A percentile compares a stretch with the other conserved stretches of the same genome.
Conservation (phyloP, 2,113 vertebrate genomes). For the Galbula dea region DNA sequence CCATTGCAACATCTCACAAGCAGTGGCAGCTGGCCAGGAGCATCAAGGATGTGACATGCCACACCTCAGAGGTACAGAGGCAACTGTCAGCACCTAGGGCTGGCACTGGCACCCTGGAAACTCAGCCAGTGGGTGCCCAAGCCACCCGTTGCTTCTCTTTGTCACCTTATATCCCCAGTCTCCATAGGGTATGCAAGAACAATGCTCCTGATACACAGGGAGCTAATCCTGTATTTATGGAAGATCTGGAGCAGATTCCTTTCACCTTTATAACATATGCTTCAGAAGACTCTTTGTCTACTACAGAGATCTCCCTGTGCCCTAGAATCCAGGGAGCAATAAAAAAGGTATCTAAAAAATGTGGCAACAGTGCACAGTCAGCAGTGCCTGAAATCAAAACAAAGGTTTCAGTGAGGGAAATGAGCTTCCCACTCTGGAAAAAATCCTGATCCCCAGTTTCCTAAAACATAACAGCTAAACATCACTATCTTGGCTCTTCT, state of each 20-base stretch:
- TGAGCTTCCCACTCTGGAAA: not conserved
- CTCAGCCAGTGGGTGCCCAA: not conserved
- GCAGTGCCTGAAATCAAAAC: not conserved
- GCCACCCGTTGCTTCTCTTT: not conserved
- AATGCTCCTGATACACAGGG: not conserved
- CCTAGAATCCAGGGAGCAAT: not conserved
- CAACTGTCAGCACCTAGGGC: not conserved
- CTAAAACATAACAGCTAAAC: not conserved
- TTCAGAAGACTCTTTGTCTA: not conserved
- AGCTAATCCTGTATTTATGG: not conserved
- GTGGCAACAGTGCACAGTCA: not conserved
- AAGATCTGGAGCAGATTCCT: not conserved
- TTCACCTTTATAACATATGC: not conserved
- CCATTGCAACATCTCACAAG: not conserved
- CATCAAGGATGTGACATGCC: not conserved
- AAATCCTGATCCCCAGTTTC: not conserved
- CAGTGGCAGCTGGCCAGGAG: not conserved
- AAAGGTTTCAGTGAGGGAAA: not conserved
- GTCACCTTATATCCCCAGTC: not conserved
- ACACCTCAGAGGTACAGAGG: not conserved
- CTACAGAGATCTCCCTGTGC: not conserved
- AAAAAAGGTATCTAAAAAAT: slow-evolving; percentile 24
- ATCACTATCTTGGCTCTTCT: not conserved
- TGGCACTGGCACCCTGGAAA: not conserved
- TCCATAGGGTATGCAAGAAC: not conserved